Evolutionary conservation across 2,888 invertebrate genomes (phyloP), one percentile per base, ranked within the genome.

Genomic region (Lasioglossum lativentre): DNA sequence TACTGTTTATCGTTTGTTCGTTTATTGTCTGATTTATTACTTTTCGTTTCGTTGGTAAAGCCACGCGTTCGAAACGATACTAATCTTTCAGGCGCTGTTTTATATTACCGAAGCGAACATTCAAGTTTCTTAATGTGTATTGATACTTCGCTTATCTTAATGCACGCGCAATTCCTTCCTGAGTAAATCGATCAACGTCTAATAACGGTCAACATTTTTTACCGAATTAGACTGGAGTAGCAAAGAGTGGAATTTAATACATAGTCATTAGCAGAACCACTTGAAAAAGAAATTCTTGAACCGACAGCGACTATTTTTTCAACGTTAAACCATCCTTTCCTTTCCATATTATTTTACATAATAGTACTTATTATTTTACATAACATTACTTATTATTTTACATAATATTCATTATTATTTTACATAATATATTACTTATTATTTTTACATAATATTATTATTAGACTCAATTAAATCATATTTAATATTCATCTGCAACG

Each of bases 231-330:
- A 27, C 27, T 1, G 59, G 30, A 23, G 10, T 66, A 19, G 30
- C 2, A 34, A 34, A 23, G 6, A 66, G 10, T 66, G 30, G 23
- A 66, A 34, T 66, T 34, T 34, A 23, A 30, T 66, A 16, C 6
- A 5, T 63, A 63, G 19, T 34, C 3, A 8, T 30, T 66, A 19
- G 34, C 8, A 16, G 66, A 66, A 34, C 4, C 19, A 10, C 66
- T 34, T 6, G 34, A 34, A 8, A 19, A 34, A 66, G 34, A 23
- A 8, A 68, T 38, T 23, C 23, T 27, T 23, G 27, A 19, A 75
- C 59, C 75, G 75, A 59, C 75, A 75, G 75, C 59, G 75, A 75
- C 75, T 59, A 19, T 40, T 0, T 75, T 73, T 34, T 23, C 34
- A 34, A 42, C n/a, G 10, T 59, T n/a, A 8, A 52, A n/a, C 10